A percentile compares a stretch with the other conserved stretches of the same genome.
These are phyloP conservation scores for Aquatica leii DNA, from an alignment of 2,888 invertebrate genomes.

Conservation along the genomic window DNA sequence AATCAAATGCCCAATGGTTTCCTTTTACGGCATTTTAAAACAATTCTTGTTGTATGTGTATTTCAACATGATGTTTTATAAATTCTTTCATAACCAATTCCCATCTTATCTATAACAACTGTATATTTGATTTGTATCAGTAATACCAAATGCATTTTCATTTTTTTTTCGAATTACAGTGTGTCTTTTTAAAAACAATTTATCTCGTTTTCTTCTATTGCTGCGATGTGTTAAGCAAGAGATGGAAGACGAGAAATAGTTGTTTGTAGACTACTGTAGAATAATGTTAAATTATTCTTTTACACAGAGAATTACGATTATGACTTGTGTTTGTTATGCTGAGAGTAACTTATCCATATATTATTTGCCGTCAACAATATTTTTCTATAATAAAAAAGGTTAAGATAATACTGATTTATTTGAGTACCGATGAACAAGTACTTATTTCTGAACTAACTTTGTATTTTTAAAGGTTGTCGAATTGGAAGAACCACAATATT, in stretches of 20 bases:
- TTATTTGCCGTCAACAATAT: slow-evolving; percentile 32
- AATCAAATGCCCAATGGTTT: too few relatives aligned
- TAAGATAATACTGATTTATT: not conserved
- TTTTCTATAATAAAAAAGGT: too few relatives aligned
- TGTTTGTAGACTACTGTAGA: slow-evolving; percentile 37
- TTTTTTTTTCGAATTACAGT: slow-evolving; percentile 37
- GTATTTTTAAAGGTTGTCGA: slow-evolving; percentile 22
- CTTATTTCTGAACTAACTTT: not conserved
- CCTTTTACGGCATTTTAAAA: slow-evolving; percentile 16
- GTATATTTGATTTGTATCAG: slow-evolving; percentile 42
- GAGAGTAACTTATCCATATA: slow-evolving; percentile 42
- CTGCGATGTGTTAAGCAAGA: not conserved
- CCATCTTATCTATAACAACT: slow-evolving; percentile 26
- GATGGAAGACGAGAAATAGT: slow-evolving; percentile 12
- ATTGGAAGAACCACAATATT: slow-evolving; percentile 19
- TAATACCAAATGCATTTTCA: slow-evolving; percentile 32
- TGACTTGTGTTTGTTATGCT: slow-evolving; percentile 44
- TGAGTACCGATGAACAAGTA: too few relatives aligned
- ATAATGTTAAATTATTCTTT: slow-evolving; percentile 35
- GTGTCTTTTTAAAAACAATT: not conserved
- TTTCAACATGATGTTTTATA: not conserved
- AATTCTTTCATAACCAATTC: slow-evolving; percentile 13
- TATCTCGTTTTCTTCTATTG: slow-evolving; percentile 2
- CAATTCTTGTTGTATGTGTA: too few relatives aligned
- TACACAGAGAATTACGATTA: slow-evolving; percentile 42